Base-by-base conservation (phyloP, 2,888 invertebrate species). In the Troides oblongomaculatus region DNA sequence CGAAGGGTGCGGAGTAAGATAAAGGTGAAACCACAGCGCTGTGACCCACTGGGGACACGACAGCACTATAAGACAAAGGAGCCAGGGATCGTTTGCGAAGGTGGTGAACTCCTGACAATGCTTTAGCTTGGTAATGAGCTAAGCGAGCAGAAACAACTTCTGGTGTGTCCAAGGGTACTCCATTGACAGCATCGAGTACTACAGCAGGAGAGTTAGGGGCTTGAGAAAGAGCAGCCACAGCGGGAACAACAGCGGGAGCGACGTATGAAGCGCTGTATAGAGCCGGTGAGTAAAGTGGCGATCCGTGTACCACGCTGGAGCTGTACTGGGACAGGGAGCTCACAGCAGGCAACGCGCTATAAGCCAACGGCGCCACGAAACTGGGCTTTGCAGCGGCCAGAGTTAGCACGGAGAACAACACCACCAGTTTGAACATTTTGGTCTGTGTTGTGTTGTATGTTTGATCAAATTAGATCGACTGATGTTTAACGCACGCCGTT, bases 331-430 rank as follows among this genome's bases (percentile, higher is more conserved):
- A 77, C 63, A 77, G 71, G 1, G 78, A 75, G 74, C 78, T 79
- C n/a, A 79, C 76, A 10, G 78, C 76, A 7, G 82, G 78, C 21
- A 77, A 74, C 23, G 74, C 70, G 74, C 73, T 56, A 76, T 78
- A 64, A 79, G 78, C 14, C 78, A 85, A 12, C 1, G 88, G 88
- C 25, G 81, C 79, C 70, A 87, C 79, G 57, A 83, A 65, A 62
- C 83, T 70, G 17, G 93, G 93, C 82, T 89, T 93, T 82, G 94
- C 95, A 74, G 88, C 93, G 74, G 92, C 94, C 82, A 94, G 78
- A 79, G 94, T 93, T 81, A 93, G 84, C 73, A 94, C 86, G 80
- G 94, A 94, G 83, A 93, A 93, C 92, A 95, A 93, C 87, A 94
- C 94, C 93, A 94, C 93, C 93, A 92, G 83, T 84, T 92, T 92